Conservation (phyloP, 2,797 vertebrate genomes). For the Rhodeus uyekii region DNA sequence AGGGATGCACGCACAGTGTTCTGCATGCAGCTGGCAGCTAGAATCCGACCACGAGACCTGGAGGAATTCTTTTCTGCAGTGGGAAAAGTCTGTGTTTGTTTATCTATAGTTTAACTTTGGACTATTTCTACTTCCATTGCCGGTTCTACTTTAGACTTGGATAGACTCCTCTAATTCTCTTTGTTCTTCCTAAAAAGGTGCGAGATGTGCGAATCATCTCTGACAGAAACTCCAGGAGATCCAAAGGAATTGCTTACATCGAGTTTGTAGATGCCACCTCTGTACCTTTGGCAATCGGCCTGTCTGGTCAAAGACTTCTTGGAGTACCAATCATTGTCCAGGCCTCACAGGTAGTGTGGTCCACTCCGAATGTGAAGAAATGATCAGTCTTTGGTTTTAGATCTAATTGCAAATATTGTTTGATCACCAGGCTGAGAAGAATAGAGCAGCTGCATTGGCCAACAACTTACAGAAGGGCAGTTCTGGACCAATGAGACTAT, state of each 20-base stretch:
- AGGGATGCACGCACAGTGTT: constrained; percentile 95
- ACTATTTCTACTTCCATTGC: background rate
- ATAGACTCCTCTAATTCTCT: background rate
- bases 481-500: constrained; percentile 94
- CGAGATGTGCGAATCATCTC: constrained; percentile 98
- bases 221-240: constrained; percentile 95
- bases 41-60: constrained; percentile 92
- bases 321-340: constrained; percentile 98
- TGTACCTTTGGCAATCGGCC: constrained; percentile 93
- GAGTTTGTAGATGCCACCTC: constrained; percentile 95
- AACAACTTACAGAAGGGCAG: constrained; percentile 92
- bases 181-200: constrained; percentile 75
- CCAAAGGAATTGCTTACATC: constrained; percentile 98
- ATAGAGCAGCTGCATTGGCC: constrained; percentile 92
- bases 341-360: constrained; percentile 87
- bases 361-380: background rate
- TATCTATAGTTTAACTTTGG: background rate
- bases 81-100: constrained; percentile 81
- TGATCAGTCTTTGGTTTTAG: background rate
- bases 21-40: constrained; percentile 96
- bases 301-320: constrained; percentile 93
- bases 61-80: constrained; percentile 98
- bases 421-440: constrained; percentile 88
- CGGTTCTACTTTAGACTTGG: background rate
- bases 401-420: background rate